Evolutionary conservation across 2,797 vertebrate genomes (phyloP).

Genomic region (Neosalanx taihuensis): DNA sequence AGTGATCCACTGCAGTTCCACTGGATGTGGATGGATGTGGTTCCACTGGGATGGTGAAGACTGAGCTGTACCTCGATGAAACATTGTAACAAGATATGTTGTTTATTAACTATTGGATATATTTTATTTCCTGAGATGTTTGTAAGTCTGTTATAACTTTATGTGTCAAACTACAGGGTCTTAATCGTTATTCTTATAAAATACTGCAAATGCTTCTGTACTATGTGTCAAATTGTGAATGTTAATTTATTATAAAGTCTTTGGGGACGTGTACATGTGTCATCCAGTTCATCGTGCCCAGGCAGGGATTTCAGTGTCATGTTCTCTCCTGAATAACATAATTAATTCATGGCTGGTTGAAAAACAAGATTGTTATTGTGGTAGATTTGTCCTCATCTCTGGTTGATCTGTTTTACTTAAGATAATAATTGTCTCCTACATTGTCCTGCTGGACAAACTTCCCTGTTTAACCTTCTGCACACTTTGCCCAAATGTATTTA

Average conservation of each 20-base stretch:
- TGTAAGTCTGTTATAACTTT: conserved; percentile 43
- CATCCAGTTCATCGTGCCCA: neutral
- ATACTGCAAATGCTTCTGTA: conserved; percentile 52
- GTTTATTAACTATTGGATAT: neutral
- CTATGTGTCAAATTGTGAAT: conserved; percentile 51
- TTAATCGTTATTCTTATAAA: conserved; percentile 30
- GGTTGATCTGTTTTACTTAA: conserved; percentile 43
- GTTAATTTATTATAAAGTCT: conserved; percentile 40
- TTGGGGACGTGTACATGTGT: conserved; percentile 26
- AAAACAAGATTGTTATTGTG: conserved; percentile 46
- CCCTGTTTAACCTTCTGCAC: conserved; percentile 50
- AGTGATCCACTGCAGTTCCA: neutral
- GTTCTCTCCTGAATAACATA: conserved; percentile 39
- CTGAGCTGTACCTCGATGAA: neutral
- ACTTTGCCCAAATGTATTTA: conserved; percentile 46
- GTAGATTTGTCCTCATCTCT: conserved; percentile 48
- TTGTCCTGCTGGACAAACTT: conserved; percentile 49
- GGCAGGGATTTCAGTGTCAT: conserved; percentile 18
- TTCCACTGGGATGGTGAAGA: too few relatives aligned
- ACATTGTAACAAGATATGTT: neutral
- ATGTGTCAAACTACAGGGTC: conserved; percentile 35
- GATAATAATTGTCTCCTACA: conserved; percentile 49
- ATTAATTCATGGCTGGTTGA: conserved; percentile 34
- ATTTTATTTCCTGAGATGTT: conserved; percentile 31
- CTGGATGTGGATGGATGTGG: neutral